Evolutionary conservation across 2,797 vertebrate species (phyloP).

Genomic region (Pipistrellus pipistrellus): DNA sequence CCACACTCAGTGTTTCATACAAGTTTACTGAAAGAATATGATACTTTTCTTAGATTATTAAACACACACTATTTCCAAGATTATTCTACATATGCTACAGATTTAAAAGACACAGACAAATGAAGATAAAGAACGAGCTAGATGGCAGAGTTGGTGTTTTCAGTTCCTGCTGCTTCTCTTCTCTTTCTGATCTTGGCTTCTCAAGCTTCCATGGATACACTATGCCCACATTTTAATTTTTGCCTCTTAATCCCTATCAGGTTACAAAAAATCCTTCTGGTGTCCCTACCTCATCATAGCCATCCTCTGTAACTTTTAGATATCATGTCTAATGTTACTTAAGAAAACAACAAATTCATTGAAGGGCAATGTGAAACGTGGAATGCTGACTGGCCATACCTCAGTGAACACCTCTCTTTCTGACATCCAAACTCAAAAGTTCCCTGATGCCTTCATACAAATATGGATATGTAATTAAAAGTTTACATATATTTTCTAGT

Average conservation of each 20-base stretch:
- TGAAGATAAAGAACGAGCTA: not conserved
- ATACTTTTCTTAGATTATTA: not conserved
- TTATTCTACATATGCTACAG: not conserved
- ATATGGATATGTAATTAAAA: not conserved
- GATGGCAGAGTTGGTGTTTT: not conserved
- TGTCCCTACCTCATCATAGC: not conserved
- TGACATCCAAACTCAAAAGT: not conserved
- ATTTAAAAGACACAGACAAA: not conserved
- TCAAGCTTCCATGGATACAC: not conserved
- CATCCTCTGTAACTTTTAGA: not conserved
- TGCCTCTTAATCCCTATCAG: not conserved
- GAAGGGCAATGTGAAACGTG: rapidly evolving
- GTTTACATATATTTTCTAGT: not conserved
- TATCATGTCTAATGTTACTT: not conserved
- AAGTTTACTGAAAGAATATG: not conserved
- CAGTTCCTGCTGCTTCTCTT: not conserved
- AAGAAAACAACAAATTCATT: not conserved
- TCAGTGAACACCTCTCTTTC: not conserved
- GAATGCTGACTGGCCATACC: not conserved
- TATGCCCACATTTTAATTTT: not conserved
- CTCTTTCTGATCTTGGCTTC: not conserved
- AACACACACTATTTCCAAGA: not conserved
- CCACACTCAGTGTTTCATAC: not conserved
- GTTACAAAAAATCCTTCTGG: not conserved
- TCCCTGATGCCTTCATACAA: not conserved